Evolutionary conservation across 2,797 vertebrate species (phyloP).

Genomic region (Bufotes viridis): DNA sequence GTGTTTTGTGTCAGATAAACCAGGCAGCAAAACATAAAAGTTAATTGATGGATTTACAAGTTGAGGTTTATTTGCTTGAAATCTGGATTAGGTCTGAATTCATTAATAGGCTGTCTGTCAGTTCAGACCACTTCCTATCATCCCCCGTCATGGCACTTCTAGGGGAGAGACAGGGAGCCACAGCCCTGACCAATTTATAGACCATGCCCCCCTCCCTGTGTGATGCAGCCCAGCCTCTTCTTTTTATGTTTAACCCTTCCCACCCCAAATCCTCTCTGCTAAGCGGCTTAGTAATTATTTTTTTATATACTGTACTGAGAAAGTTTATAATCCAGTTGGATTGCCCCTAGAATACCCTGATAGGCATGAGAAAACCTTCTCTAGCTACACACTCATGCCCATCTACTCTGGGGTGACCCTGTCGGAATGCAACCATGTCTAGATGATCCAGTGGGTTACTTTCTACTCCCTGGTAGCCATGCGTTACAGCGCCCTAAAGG

Average conservation of each 20-base stretch:
- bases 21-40: constrained; percentile 58
- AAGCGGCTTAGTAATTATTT: neutral
- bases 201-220: neutral
- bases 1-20: constrained; percentile 52
- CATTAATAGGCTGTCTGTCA: constrained; percentile 60
- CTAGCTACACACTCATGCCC: too few species aligned
- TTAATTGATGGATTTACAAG: constrained; percentile 63
- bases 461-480: too few species aligned
- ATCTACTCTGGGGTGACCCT: too few species aligned
- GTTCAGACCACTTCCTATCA: constrained; percentile 55
- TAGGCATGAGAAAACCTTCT: neutral
- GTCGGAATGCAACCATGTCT: neutral
- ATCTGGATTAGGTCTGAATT: constrained; percentile 61
- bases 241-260: constrained; percentile 5
- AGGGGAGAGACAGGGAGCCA: constrained; percentile 20
- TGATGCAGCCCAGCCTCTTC: neutral
- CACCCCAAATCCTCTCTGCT: neutral
- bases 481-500: too few species aligned
- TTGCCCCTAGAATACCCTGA: neutral
- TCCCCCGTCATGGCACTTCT: constrained; percentile 44
- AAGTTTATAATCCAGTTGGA: neutral
- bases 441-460: too few species aligned
- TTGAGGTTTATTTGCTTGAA: constrained; percentile 57
- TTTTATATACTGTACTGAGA: neutral
- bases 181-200: neutral